Conservation (phyloP, 2,113 vertebrate species). For the Chaenogobius annularis region DNA sequence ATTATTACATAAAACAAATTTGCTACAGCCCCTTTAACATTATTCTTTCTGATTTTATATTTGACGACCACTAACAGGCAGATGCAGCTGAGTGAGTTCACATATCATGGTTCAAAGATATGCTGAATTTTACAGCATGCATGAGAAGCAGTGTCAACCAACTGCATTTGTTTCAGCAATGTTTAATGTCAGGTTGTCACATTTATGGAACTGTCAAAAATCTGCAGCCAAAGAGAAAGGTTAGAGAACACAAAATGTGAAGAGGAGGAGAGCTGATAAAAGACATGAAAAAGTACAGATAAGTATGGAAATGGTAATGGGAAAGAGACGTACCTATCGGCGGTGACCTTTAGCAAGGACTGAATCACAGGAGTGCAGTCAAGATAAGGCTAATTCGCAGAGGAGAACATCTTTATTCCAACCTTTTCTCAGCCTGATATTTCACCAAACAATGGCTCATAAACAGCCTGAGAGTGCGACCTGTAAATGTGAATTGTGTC, state of each 20-base stretch:
- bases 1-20: no score
- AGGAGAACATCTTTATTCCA: constrained; percentile 62
- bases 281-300: constrained; percentile 50
- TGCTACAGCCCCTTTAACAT: no score
- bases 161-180: constrained; percentile 2
- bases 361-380: constrained; percentile 48
- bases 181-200: constrained; percentile 15
- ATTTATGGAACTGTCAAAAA: not conserved
- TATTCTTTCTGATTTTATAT: not conserved
- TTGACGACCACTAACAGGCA: not conserved
- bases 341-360: constrained; percentile 61
- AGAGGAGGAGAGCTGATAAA: constrained; percentile 37
- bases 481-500: constrained; percentile 37
- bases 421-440: constrained; percentile 63
- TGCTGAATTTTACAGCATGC: not conserved
- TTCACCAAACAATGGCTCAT: constrained; percentile 46
- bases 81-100: not conserved
- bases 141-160: not conserved
- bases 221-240: constrained; percentile 30
- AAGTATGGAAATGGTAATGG: constrained; percentile 58
- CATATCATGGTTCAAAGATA: not conserved
- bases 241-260: constrained; percentile 29
- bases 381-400: constrained; percentile 59
- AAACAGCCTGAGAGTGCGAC: constrained; percentile 28
- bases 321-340: constrained; percentile 57